Conservation (phyloP, 2,797 vertebrate genomes). For the Molossus molossus region DNA sequence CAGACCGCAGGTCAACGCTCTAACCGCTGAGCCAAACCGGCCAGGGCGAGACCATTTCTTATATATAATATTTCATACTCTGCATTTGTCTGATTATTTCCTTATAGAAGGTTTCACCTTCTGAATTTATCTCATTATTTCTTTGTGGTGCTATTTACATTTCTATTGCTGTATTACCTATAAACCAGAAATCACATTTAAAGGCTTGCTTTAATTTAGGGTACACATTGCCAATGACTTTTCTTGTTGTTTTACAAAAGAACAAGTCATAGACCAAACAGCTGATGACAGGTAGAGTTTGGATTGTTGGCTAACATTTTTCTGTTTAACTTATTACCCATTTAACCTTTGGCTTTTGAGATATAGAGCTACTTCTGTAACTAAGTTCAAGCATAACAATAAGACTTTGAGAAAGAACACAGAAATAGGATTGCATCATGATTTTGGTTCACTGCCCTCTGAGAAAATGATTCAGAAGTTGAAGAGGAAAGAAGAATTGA, state of each 20-base stretch:
- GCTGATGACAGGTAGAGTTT: not conserved
- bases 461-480: constrained; percentile 48
- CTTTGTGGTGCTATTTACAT: not conserved
- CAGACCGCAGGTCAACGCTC: too few species aligned
- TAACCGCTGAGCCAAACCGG: too few species aligned
- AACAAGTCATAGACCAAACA: not conserved
- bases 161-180: constrained; percentile 7
- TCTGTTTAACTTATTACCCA: not conserved
- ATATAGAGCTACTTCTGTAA: not conserved
- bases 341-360: not conserved
- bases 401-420: constrained; percentile 27
- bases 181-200: constrained; percentile 27
- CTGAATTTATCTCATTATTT: constrained; percentile 50
- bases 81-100: constrained; percentile 36
- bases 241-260: constrained; percentile 9
- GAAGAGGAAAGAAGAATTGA: not conserved
- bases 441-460: constrained; percentile 1
- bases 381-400: constrained; percentile 13
- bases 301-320: constrained; percentile 23
- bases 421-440: not conserved
- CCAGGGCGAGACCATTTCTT: not conserved
- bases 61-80: not conserved
- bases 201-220: constrained; percentile 1
- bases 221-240: not conserved
- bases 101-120: not conserved